Evolutionary conservation across 2,113 vertebrate genomes (phyloP).

Genomic region (Illadopsis cleaveri): DNA sequence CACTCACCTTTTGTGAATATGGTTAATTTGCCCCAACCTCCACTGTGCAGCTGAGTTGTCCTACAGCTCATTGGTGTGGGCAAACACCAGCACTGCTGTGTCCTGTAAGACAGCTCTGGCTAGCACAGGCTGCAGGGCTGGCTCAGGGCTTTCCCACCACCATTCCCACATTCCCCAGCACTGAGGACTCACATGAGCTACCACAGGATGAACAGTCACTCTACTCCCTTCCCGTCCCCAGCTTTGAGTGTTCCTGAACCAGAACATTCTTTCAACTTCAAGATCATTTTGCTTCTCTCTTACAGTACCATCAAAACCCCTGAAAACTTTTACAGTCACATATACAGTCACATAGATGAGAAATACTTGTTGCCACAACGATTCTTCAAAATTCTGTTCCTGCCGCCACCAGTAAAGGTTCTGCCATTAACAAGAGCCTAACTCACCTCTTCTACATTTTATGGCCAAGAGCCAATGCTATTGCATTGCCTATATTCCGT

Average conservation of each 20-base stretch:
- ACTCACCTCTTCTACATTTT: background rate
- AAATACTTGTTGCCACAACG: background rate
- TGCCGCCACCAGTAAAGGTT: background rate
- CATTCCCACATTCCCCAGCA: background rate
- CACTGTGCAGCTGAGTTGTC: background rate
- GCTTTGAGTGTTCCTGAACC: background rate
- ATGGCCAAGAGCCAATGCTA: background rate
- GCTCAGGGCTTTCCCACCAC: background rate
- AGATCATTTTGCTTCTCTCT: background rate
- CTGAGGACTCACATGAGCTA: background rate
- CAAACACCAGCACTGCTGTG: background rate
- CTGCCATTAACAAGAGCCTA: background rate
- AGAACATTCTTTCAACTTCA: background rate
- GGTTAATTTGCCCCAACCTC: background rate
- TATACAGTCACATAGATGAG: background rate
- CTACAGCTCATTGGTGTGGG: background rate
- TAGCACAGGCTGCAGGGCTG: background rate
- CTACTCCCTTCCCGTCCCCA: fast-evolving
- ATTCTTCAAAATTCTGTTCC: background rate
- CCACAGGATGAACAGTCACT: background rate
- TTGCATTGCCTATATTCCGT: background rate
- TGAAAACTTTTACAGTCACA: background rate
- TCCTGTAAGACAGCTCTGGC: background rate
- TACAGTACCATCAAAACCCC: background rate
- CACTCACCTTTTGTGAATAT: background rate